Percentiles rank a stretch among this genome's conserved stretches.
These are phyloP conservation scores for Xanthia togata DNA, from an alignment of 2,888 invertebrate species.

Conservation along the genomic window DNA sequence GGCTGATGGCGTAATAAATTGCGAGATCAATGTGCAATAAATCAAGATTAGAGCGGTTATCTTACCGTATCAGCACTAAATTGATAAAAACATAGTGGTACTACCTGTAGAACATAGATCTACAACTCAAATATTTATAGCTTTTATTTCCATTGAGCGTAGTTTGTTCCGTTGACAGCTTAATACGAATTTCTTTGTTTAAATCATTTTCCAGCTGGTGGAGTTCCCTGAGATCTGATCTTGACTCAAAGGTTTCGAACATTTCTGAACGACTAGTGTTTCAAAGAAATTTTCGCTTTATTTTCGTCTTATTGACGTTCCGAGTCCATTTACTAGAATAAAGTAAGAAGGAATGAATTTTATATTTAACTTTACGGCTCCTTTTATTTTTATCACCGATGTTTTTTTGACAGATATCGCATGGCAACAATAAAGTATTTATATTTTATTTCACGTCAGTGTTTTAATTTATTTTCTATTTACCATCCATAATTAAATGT, in stretches of 20 bases:
- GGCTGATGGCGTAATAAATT: slow-evolving; percentile 70
- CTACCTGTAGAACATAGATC: slow-evolving; percentile 37
- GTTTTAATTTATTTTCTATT: slow-evolving; percentile 10
- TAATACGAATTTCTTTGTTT: slow-evolving; percentile 26
- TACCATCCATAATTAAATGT: not conserved
- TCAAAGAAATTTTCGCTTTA: slow-evolving; percentile 45
- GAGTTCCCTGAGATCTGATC: slow-evolving; percentile 30
- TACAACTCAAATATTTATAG: slow-evolving; percentile 33
- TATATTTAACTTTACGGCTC: slow-evolving; percentile 33
- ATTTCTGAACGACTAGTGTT: slow-evolving; percentile 38
- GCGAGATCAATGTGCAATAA: slow-evolving; percentile 74
- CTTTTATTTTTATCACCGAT: slow-evolving; percentile 23
- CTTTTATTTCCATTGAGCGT: slow-evolving; percentile 34
- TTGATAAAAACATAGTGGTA: slow-evolving; percentile 69
- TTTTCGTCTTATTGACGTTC: slow-evolving; percentile 34
- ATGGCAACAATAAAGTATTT: not conserved
- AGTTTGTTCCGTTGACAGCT: slow-evolving; percentile 14
- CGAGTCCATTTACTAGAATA: slow-evolving; percentile 14
- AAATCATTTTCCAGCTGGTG: slow-evolving; percentile 24
- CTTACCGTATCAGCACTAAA: slow-evolving; percentile 69
- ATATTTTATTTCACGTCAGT: slow-evolving; percentile 4
- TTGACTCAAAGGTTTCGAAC: slow-evolving; percentile 39
- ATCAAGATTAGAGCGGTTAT: slow-evolving; percentile 76
- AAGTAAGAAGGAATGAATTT: slow-evolving; percentile 29
- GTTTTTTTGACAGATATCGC: slow-evolving; percentile 8